Conservation (phyloP, 2,888 invertebrate species). For the Sarcophaga carnaria region DNA sequence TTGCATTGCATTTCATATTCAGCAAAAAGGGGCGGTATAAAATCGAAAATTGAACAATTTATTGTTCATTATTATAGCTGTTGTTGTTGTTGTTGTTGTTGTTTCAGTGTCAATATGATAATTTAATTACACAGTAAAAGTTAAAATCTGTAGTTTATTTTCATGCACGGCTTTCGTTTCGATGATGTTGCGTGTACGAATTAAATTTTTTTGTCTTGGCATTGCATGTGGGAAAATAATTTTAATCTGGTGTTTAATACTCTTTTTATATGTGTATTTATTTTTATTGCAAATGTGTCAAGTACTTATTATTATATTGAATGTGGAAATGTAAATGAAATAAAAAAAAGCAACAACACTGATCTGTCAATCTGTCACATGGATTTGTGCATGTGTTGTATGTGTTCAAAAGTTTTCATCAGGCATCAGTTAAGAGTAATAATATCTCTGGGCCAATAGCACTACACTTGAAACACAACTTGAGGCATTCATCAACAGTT, state of each 20-base stretch:
- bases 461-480: neutral
- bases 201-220: neutral
- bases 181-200: neutral
- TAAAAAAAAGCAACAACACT: neutral
- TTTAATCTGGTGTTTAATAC: neutral
- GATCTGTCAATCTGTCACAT: neutral
- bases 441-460: neutral
- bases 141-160: constrained; percentile 1
- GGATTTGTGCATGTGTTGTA: neutral
- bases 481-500: neutral
- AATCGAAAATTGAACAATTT: constrained; percentile 15
- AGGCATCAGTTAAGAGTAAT: neutral
- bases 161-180: neutral
- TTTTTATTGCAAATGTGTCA: neutral
- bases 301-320: neutral
- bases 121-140: constrained; percentile 15
- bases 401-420: neutral
- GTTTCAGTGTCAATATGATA: constrained; percentile 9
- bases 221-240: neutral
- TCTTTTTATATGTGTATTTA: neutral
- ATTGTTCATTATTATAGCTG: neutral
- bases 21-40: neutral
- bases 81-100: neutral
- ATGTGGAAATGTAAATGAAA: neutral
- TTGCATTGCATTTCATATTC: neutral